These are phyloP conservation scores for Troides aeacus DNA, from an alignment of 2,888 invertebrate species.

Conservation along the genomic window DNA sequence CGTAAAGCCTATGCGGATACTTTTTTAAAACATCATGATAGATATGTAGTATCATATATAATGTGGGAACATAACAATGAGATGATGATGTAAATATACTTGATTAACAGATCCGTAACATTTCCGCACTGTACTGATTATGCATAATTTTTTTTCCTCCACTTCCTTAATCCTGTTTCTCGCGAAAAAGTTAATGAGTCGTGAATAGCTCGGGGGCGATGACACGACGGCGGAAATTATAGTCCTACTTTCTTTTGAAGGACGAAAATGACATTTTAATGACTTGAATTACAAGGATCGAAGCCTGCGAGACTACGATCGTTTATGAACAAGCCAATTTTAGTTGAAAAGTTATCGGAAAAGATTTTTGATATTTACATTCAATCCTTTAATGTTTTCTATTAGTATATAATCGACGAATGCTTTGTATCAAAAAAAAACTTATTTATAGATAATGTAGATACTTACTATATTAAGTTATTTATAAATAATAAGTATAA, in stretches of 20 bases:
- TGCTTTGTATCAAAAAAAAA: background rate
- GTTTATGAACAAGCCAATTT: slow-evolving; percentile 4
- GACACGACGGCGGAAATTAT: slow-evolving; percentile 45
- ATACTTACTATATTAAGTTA: too few relatives aligned
- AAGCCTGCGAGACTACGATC: slow-evolving; percentile 2
- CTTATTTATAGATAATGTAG: too few relatives aligned
- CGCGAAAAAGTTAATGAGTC: slow-evolving; percentile 38
- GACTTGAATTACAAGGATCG: slow-evolving; percentile 36
- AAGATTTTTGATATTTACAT: background rate
- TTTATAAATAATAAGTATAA: too few relatives aligned
- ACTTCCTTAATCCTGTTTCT: slow-evolving; percentile 40
- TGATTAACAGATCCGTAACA: background rate
- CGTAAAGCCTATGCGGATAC: too few relatives aligned
- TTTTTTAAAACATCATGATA: too few relatives aligned
- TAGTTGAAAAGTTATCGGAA: background rate
- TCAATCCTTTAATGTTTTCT: background rate
- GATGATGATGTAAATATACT: background rate
- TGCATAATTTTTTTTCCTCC: slow-evolving; percentile 26
- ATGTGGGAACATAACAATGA: too few relatives aligned
- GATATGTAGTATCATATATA: too few relatives aligned
- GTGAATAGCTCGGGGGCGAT: slow-evolving; percentile 47
- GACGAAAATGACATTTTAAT: slow-evolving; percentile 52
- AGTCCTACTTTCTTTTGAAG: slow-evolving; percentile 44
- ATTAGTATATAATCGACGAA: background rate
- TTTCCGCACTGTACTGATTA: background rate